Evolutionary conservation across 23 tunicate species (phyloP).

Genomic region (Corella eumyota): DNA sequence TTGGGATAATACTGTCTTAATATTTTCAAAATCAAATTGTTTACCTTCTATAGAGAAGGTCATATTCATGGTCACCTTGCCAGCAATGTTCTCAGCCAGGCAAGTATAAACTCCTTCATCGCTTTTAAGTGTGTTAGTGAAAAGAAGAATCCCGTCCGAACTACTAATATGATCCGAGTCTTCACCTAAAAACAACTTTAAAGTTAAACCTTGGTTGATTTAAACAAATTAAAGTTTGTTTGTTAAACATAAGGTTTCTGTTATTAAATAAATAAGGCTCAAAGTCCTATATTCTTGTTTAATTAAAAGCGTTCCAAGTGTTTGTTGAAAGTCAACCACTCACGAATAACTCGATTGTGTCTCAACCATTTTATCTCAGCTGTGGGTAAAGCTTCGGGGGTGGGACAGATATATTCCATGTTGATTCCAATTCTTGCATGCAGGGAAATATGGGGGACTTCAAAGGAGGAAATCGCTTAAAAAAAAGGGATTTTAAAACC

Average conservation of each 20-base stretch:
- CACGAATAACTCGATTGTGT: too few species aligned
- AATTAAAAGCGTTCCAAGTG: too few species aligned
- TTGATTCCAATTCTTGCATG: too few species aligned
- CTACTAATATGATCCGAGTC: too few species aligned
- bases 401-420: slow-evolving; percentile 9
- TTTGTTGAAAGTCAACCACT: too few species aligned
- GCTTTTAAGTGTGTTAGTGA: slow-evolving; percentile 4
- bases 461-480: slow-evolving; percentile 7
- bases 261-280: neutral
- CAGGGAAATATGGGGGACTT: too few species aligned
- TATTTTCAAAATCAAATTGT: too few species aligned
- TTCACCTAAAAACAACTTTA: too few species aligned
- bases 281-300: too few species aligned
- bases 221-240: neutral
- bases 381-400: slow-evolving; percentile 12
- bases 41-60: slow-evolving; percentile 11
- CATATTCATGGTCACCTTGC: slow-evolving; percentile 12
- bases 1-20: too few species aligned
- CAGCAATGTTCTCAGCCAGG: slow-evolving; percentile 30
- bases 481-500: neutral
- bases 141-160: too few species aligned
- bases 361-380: slow-evolving; percentile 9
- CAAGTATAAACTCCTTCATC: slow-evolving; percentile 50
- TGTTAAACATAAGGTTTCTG: neutral
- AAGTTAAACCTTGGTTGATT: neutral